phyloP scores from a whole-genome alignment of 1,140 invertebrate genomes.

The Drosophila kikkawai region DNA sequence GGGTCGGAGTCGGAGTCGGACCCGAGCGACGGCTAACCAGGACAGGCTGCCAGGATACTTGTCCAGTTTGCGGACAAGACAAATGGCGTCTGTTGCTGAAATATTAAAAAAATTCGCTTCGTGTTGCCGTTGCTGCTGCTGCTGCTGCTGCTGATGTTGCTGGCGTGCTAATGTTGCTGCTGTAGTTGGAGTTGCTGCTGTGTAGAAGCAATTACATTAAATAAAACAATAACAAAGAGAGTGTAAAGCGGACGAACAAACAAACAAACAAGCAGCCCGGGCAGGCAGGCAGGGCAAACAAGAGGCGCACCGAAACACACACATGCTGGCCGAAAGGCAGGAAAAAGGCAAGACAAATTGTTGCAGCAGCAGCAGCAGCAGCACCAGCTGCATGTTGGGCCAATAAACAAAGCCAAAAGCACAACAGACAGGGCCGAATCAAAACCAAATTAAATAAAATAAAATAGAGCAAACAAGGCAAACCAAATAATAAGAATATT shows the following conservation, averaged over 20 bases:
- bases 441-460: slow-evolving; percentile 78
- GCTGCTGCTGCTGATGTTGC: slow-evolving; percentile 1
- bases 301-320: slow-evolving; percentile 45
- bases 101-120: slow-evolving; percentile 66
- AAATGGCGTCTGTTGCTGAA: slow-evolving; percentile 77
- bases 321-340: slow-evolving; percentile 48
- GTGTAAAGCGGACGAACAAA: slow-evolving; percentile 40
- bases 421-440: slow-evolving; percentile 50
- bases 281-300: slow-evolving; percentile 20
- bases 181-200: slow-evolving; percentile 15
- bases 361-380: slow-evolving; percentile 70
- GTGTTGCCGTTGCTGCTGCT: slow-evolving; percentile 1
- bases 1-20: neutral
- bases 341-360: slow-evolving; percentile 72
- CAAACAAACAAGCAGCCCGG: slow-evolving; percentile 36
- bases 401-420: slow-evolving; percentile 69
- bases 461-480: slow-evolving; percentile 63
- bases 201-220: slow-evolving; percentile 76
- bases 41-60: slow-evolving; percentile 58
- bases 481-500: slow-evolving; percentile 81
- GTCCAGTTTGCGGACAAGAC: slow-evolving; percentile 74
- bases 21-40: slow-evolving; percentile 11
- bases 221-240: slow-evolving; percentile 75
- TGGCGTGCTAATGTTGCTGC: slow-evolving; percentile 11
- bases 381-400: slow-evolving; percentile 67